phyloP scores from a whole-genome alignment of 2,797 vertebrate species.

The Mallotus villosus region DNA sequence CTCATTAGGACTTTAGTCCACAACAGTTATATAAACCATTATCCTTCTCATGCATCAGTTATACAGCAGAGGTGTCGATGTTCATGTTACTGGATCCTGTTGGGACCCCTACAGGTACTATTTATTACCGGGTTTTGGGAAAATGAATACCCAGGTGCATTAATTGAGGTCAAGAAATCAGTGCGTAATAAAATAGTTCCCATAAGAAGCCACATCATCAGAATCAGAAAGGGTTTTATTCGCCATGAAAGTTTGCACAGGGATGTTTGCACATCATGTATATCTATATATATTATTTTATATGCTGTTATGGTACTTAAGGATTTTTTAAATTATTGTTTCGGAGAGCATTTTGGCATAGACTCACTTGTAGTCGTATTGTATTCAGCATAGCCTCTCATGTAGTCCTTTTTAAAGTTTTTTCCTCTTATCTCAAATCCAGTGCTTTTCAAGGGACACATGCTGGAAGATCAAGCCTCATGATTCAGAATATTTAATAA shows the following conservation, averaged over 20 bases:
- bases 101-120: not conserved
- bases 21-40: not conserved
- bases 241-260: not conserved
- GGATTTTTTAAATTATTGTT: too few species aligned
- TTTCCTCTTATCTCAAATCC: too few species aligned
- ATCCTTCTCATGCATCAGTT: not conserved
- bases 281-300: not conserved
- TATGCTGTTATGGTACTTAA: too few species aligned
- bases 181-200: not conserved
- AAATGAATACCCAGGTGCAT: not conserved
- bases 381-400: too few species aligned
- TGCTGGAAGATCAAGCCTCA: too few species aligned
- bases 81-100: conserved; percentile 5
- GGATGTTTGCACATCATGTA: not conserved
- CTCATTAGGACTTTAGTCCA: conserved; percentile 22
- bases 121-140: not conserved
- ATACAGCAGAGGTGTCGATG: not conserved
- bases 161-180: not conserved
- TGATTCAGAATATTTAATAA: too few species aligned
- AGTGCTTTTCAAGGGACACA: too few species aligned
- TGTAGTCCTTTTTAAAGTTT: too few species aligned
- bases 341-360: too few species aligned
- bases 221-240: not conserved
- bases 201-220: not conserved
- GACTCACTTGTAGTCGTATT: too few species aligned